Evolutionary conservation across 2,113 vertebrate species (phyloP), one percentile per base, ranked within the genome.

Genomic region (Xenus cinereus): DNA sequence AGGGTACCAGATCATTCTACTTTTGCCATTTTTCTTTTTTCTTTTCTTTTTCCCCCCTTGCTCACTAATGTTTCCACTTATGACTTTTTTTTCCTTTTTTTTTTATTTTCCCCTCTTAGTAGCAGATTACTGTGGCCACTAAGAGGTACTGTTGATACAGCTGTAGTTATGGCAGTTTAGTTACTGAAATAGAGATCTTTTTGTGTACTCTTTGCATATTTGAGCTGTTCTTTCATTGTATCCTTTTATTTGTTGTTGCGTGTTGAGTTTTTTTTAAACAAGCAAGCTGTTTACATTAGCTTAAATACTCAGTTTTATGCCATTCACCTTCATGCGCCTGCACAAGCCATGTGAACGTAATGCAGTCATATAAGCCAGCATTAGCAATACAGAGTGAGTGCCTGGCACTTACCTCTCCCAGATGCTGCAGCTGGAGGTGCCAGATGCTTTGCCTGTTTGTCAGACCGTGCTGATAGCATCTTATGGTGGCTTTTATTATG

Each of bases 61-160:
- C 17, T 90, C 12, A 46, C n/a, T 57, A 16, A 33, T 48, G 16
- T 89, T 91, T 90, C 67, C 26, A 41, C 21, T 80, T 24, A 60
- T 26, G 2, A 46, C 2, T 60, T 50, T 12, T 27, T 43, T 43
- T 18, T 51, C 37, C 37, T 21, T 10, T 22, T 37, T 24, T 32
- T 23, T 17, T 14, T 1, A 4, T 41, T 15, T 26, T 24, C 82
- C n/a, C 22, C 6, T 85, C 60, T 95, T 95, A 60, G 77, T 95
- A 92, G 84, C 90, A 59, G 84, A 95, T 95, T 92, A 54, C 53
- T 84, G 43, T 73, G 91, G 77, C 92, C 96, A 95, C 94, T 95
- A 94, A 97, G 94, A 96, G 95, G 93, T 97, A 97, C 89, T 97
- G 94, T 97, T 97, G 96, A 96, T 91, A 95, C 91, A 95, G 96